phyloP scores from a whole-genome alignment of 2,797 vertebrate genomes.

The Novumbra hubbsi region DNA sequence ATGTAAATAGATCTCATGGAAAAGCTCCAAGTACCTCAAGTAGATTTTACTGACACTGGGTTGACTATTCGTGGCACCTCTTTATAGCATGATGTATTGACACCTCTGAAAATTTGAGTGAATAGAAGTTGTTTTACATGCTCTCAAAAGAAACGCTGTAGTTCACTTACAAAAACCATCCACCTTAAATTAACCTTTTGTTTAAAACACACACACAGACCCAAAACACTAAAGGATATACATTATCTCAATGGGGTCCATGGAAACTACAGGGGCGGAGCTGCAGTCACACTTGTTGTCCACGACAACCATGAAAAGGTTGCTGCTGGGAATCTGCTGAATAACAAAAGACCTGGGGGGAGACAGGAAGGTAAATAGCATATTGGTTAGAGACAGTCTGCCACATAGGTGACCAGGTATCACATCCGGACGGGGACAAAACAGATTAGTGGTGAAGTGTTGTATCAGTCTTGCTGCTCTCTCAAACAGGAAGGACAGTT shows the following conservation, averaged over 20 bases:
- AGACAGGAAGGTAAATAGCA: not conserved
- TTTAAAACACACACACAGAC: not conserved
- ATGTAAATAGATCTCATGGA: not conserved
- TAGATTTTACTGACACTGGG: not conserved
- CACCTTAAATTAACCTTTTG: not conserved
- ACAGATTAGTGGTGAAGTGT: too few relatives aligned
- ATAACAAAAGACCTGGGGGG: constrained; percentile 94
- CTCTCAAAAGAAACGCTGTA: not conserved
- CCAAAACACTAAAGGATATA: constrained; percentile 88
- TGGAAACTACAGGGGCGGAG: constrained; percentile 84
- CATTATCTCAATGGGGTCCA: constrained; percentile 96
- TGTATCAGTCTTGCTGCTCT: too few relatives aligned
- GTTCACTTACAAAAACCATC: not conserved
- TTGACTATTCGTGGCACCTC: not conserved
- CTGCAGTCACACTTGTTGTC: constrained; percentile 94
- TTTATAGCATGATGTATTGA: not conserved
- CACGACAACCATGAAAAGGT: constrained; percentile 98
- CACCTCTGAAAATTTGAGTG: not conserved
- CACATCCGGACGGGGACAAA: too few relatives aligned
- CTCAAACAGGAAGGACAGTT: too few relatives aligned
- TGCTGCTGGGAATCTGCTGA: constrained; percentile 98
- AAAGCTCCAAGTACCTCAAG: not conserved
- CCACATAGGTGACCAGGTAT: too few relatives aligned
- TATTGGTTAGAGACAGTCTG: too few relatives aligned
- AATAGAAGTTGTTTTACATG: not conserved